Base-by-base conservation (phyloP, 1,140 invertebrate species). In the Colletes latitarsis region DNA sequence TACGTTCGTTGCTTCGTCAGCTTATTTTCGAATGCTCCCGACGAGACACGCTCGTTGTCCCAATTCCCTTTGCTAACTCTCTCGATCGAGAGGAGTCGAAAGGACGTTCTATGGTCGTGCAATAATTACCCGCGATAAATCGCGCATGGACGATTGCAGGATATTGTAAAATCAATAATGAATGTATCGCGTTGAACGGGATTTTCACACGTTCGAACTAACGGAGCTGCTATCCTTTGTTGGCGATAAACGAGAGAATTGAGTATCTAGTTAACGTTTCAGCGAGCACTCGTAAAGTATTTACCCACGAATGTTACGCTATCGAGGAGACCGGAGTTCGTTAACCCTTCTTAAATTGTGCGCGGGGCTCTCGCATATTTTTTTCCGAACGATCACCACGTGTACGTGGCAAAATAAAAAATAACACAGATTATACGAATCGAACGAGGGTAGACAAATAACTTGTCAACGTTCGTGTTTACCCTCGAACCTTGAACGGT, bases 401-500 rank as follows among this genome's bases (percentile, higher is more conserved):
- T 2, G 30, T 30, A 19, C 6, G 30, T 30, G 21, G 2, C 15
- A 3, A 17, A n/a, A 57, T 5, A 39, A 62, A 15, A 10, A 3
- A 10, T 10, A 53, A 53, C 5, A 53, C 14, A 14, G 4, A 6
- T 63, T 10, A 71, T 2, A 72, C 30, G 19, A 30, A 43, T 19
- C 8, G n/a, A n/a, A 63, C 41, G 41, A 19, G 46, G 53, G 55
- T 41, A 17, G 39, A 70, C 30, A 58, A 12, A 55, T 30, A 57
- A 55, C 2, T 5, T 43, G 57, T 14, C 12, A n/a, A 58, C 9
- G 53, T 21, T 49, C 14, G n/a, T 43, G 69, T 52, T 46, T 14
- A 57, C 30, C 60, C 52, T 67, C 63, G 64, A 84, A 85, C 66
- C 57, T 75, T 58, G 57, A 71, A 86, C 70, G 80, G 66, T 63